These are phyloP conservation scores for Neodontobutis hainanensis DNA, from an alignment of 2,113 vertebrate genomes.

Conservation along the genomic window DNA sequence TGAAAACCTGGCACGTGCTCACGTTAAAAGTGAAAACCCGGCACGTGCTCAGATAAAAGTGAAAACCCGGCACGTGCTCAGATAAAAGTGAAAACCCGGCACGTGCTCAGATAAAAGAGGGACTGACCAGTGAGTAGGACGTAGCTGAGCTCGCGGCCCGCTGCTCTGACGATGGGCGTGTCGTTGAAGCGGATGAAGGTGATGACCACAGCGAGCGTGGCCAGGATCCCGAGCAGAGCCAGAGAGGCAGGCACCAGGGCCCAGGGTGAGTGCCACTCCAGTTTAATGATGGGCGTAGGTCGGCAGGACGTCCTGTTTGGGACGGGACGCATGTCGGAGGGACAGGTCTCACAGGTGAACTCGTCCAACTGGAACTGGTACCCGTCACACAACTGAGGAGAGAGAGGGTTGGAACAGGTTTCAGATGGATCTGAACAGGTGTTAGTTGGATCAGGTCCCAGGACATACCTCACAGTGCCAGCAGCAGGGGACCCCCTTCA, in stretches of 20 bases:
- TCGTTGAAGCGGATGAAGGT: slow-evolving; percentile 84
- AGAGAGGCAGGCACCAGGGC: slow-evolving; percentile 81
- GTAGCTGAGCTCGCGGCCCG: slow-evolving; percentile 85
- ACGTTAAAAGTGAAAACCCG: too few species aligned
- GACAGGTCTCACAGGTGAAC: slow-evolving; percentile 82
- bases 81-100: too few species aligned
- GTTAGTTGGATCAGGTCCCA: not conserved
- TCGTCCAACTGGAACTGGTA: slow-evolving; percentile 85
- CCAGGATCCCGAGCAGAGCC: slow-evolving; percentile 80
- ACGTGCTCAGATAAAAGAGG: too few species aligned
- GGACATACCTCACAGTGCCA: slow-evolving; percentile 83
- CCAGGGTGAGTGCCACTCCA: slow-evolving; percentile 84
- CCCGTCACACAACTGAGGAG: slow-evolving; percentile 78
- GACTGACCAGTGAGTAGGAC: slow-evolving; percentile 72
- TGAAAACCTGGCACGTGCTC: too few species aligned
- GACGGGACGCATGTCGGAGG: slow-evolving; percentile 79
- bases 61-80: too few species aligned
- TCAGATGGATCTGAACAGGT: not conserved
- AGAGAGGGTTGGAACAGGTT: not conserved
- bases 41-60: too few species aligned
- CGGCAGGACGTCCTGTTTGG: slow-evolving; percentile 79
- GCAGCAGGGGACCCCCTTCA: slow-evolving; percentile 85
- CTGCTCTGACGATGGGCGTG: slow-evolving; percentile 85
- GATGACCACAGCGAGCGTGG: slow-evolving; percentile 74
- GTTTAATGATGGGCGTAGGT: slow-evolving; percentile 83